A percentile compares a stretch with the other conserved stretches of the same genome.
Evolutionary conservation across 2,888 invertebrate species (phyloP).

Genomic region (Acronicta psi): DNA sequence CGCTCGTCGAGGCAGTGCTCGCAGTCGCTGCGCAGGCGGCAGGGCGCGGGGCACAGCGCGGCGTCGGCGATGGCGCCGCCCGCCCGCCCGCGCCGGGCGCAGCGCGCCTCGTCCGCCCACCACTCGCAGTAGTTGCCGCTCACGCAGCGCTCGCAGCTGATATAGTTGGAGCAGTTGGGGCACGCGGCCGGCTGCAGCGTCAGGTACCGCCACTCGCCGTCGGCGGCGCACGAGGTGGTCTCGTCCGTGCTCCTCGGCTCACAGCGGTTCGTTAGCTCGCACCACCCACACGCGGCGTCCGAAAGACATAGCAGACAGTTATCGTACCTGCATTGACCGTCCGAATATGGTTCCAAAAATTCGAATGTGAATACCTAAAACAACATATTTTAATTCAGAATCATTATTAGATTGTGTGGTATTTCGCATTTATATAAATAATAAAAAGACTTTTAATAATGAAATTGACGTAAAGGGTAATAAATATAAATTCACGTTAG

Average conservation of each 20-base stretch:
- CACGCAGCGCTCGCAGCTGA: constrained; percentile 96
- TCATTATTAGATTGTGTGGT: no score
- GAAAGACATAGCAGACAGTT: constrained; percentile 96
- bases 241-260: constrained; percentile 92
- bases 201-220: constrained; percentile 93
- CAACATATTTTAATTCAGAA: not conserved
- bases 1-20: constrained; percentile 95
- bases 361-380: constrained; percentile 94
- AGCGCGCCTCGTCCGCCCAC: constrained; percentile 96
- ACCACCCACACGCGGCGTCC: constrained; percentile 98
- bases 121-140: constrained; percentile 95
- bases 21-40: constrained; percentile 93
- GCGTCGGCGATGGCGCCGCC: constrained; percentile 90
- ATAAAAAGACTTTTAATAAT: no score
- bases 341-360: constrained; percentile 96
- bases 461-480: no score
- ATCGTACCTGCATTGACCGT: constrained; percentile 93
- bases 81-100: constrained; percentile 92
- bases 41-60: constrained; percentile 94
- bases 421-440: no score
- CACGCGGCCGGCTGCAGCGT: constrained; percentile 95
- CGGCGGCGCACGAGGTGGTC: constrained; percentile 87
- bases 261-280: constrained; percentile 93
- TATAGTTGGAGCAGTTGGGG: constrained; percentile 96
- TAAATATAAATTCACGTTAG: not conserved